phyloP scores from a whole-genome alignment of 2,888 invertebrate genomes.

The Drosophila siamana region DNA sequence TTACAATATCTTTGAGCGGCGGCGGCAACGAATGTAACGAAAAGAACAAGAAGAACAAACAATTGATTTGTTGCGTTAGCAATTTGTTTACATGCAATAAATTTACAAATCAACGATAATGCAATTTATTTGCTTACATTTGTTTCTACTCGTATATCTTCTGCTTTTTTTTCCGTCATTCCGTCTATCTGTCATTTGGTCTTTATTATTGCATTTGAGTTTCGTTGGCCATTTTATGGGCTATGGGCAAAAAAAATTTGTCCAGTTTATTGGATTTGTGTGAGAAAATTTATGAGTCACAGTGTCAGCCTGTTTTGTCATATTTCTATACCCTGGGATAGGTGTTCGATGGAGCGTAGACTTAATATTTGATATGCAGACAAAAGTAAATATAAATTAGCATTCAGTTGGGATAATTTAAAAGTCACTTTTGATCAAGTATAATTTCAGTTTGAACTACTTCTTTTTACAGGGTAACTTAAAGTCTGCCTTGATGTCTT shows the following conservation, averaged over 20 bases:
- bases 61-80: slow-evolving; percentile 73
- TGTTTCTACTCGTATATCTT: slow-evolving; percentile 4
- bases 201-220: slow-evolving; percentile 62
- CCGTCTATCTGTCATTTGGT: slow-evolving; percentile 30
- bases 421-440: not conserved
- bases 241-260: slow-evolving; percentile 26
- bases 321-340: slow-evolving; percentile 22
- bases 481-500: not conserved
- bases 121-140: slow-evolving; percentile 66
- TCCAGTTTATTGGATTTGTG: slow-evolving; percentile 56
- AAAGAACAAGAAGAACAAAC: slow-evolving; percentile 38
- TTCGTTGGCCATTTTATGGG: slow-evolving; percentile 50
- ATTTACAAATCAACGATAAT: slow-evolving; percentile 78
- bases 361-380: not conserved
- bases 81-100: slow-evolving; percentile 79
- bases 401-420: not conserved
- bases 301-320: slow-evolving; percentile 33
- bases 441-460: too few relatives aligned
- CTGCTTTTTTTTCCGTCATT: slow-evolving; percentile 9
- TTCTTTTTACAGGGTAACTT: slow-evolving; percentile 1
- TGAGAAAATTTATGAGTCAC: slow-evolving; percentile 60
- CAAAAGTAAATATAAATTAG: not conserved
- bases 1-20: slow-evolving; percentile 28
- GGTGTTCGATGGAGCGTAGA: not conserved
- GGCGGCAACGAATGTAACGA: slow-evolving; percentile 5